Base-by-base conservation (phyloP, 2,797 vertebrate species). In the Gouania willdenowi region DNA sequence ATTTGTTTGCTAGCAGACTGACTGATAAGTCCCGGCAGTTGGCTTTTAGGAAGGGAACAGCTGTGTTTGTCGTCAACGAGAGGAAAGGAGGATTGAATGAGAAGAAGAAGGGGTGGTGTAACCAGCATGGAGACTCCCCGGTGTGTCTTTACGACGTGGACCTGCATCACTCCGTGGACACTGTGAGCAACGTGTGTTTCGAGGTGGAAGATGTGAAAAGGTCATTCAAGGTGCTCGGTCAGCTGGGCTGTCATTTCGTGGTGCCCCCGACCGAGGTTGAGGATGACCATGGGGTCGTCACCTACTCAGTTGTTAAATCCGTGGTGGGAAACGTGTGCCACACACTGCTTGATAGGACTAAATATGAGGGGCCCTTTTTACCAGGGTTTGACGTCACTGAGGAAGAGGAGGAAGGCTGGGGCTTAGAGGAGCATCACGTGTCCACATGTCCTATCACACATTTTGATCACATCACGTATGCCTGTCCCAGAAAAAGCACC, bases 401-500 rank as follows among this genome's bases (percentile, higher is more conserved):
- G 1, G 56, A 62, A 2, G 32, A 36, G 4, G 48, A 8, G 1
- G 56, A 62, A 2, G 32, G 36, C 43, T 14, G 12, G 42, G 39
- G 37, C 15, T 4, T 5, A 26, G 29, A 42, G 11, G 21, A 46
- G 4, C n/a, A 10, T 0, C 2, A 56, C 43, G 0, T 3, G 2
- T 61, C 38, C 0, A 20, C 4, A 6, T 73, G 85, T 27, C 63
- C 87, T 2, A 66, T 94, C 50, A 90, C 87, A 6, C 91, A 92
- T 31, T 92, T 98, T 1, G 96, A 98, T 51, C 96, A 99, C 69
- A 79, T 99, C 22, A 94, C 96, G 0, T 92, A 91, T 0, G 93
- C 89, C 9, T 96, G 94, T 36, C 82, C 65, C 0, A 74, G 71
- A 9, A 83, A 82, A 0, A 66, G 82, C 0, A 81, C 91, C 2